These are phyloP conservation scores for Vicugna pacos DNA, from an alignment of 2,113 vertebrate genomes.

Conservation along the genomic window DNA sequence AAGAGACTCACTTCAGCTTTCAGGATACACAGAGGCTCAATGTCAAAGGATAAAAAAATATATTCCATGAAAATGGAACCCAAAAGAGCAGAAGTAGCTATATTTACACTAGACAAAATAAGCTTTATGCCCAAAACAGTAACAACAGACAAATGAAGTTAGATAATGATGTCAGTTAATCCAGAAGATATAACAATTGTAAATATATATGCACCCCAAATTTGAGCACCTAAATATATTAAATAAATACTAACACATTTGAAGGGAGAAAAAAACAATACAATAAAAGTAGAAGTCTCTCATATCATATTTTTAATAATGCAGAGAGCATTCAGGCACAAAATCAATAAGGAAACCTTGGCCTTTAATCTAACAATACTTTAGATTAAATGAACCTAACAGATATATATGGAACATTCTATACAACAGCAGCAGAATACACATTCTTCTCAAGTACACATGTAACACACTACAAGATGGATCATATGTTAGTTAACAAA, in stretches of 20 bases:
- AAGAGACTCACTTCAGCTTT: background rate
- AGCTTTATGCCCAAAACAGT: background rate
- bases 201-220: background rate
- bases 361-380: too few species aligned
- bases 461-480: background rate
- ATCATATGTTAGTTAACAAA: background rate
- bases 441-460: background rate
- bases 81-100: background rate
- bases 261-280: background rate
- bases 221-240: background rate
- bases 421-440: background rate
- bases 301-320: background rate
- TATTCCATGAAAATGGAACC: background rate
- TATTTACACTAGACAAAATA: background rate
- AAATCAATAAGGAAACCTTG: too few species aligned
- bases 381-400: too few species aligned
- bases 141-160: background rate
- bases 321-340: background rate
- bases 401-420: too few species aligned
- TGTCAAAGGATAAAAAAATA: background rate
- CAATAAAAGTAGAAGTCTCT: background rate
- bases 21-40: background rate
- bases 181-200: background rate
- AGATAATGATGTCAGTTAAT: background rate
- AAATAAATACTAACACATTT: background rate